Evolutionary conservation across 2,888 invertebrate species (phyloP).

Genomic region (Polylopha cassiicola): DNA sequence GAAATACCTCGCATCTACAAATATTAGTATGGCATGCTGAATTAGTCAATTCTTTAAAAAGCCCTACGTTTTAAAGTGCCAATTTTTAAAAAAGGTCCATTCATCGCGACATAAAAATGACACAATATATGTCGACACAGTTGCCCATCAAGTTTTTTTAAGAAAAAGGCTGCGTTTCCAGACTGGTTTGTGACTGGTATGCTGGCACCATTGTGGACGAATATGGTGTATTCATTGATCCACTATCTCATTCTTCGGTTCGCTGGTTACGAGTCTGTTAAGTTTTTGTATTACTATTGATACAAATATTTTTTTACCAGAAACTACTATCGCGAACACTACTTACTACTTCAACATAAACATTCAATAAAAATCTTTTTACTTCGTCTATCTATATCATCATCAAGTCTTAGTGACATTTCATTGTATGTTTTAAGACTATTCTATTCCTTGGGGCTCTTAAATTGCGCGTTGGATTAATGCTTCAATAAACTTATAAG

Average conservation of each 20-base stretch:
- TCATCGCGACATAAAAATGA: slow-evolving; percentile 3
- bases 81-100: slow-evolving; percentile 6
- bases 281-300: slow-evolving; percentile 5
- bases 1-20: slow-evolving; percentile 39
- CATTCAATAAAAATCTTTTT: too few species aligned
- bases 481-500: slow-evolving; percentile 5
- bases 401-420: too few species aligned
- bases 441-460: too few species aligned
- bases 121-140: not conserved
- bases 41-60: too few species aligned
- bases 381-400: too few species aligned
- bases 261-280: slow-evolving; percentile 12
- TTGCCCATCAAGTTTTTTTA: slow-evolving; percentile 9
- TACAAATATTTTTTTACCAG: too few species aligned
- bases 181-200: slow-evolving; percentile 5
- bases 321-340: too few species aligned
- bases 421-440: too few species aligned
- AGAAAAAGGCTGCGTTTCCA: slow-evolving; percentile 8
- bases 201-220: slow-evolving; percentile 11
- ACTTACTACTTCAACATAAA: too few species aligned
- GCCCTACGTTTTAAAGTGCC: too few species aligned
- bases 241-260: slow-evolving; percentile 14
- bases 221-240: slow-evolving; percentile 18
- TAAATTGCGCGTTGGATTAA: too few species aligned
- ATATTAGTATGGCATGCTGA: slow-evolving; percentile 12